Conservation (phyloP, 2,113 vertebrate species). For the Camelus dromedarius region DNA sequence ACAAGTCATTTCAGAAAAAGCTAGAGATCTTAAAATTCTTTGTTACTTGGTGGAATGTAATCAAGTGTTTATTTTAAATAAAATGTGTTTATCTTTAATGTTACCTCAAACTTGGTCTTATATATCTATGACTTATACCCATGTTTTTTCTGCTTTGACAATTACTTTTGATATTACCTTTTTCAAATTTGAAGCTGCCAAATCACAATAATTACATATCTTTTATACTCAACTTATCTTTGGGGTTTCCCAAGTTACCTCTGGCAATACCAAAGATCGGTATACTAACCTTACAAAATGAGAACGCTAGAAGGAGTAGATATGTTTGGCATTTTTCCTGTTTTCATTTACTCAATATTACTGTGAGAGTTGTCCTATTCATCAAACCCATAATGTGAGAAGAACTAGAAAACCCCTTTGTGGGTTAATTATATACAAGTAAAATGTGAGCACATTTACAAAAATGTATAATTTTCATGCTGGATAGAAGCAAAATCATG, state of each 20-base stretch:
- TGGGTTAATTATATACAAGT: conserved; percentile 8
- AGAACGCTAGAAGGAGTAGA: not conserved
- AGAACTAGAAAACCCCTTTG: not conserved
- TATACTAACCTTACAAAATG: not conserved
- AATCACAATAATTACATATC: not conserved
- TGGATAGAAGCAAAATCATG: not conserved
- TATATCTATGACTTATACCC: not conserved
- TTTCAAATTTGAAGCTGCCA: not conserved
- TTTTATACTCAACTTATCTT: not conserved
- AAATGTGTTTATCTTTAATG: not conserved
- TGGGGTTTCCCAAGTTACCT: not conserved
- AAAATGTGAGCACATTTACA: not conserved
- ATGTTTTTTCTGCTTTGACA: not conserved
- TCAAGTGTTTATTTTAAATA: not conserved
- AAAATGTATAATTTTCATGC: not conserved
- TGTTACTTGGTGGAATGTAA: not conserved
- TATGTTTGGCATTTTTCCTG: not conserved
- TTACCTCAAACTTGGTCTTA: not conserved
- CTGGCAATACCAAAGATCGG: not conserved
- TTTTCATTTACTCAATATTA: not conserved
- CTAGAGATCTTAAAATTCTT: not conserved
- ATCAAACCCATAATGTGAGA: not conserved
- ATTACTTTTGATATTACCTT: not conserved
- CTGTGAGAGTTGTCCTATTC: not conserved
- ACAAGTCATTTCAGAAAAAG: not conserved